phyloP scores from a whole-genome alignment of 1,140 invertebrate species.

The Calycopis cecrops region DNA sequence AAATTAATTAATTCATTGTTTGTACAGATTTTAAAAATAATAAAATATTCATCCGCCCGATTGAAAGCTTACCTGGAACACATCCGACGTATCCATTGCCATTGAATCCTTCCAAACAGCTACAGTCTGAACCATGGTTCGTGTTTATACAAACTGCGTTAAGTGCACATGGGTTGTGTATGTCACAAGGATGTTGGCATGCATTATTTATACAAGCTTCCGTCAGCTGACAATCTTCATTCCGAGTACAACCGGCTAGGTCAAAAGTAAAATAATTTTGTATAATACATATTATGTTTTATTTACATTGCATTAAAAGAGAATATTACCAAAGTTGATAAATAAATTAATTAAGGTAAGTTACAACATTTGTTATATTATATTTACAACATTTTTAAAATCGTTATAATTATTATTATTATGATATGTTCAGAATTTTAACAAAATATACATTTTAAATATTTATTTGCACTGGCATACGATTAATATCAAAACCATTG shows the following conservation, averaged over 20 bases:
- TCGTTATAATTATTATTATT: too few species aligned
- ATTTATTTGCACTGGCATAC: too few species aligned
- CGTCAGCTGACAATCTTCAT: slow-evolving; percentile 86
- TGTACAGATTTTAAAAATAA: slow-evolving; percentile 10
- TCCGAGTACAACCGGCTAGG: slow-evolving; percentile 86
- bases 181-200: slow-evolving; percentile 88
- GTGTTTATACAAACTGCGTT: slow-evolving; percentile 92
- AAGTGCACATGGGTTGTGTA: slow-evolving; percentile 87
- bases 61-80: slow-evolving; percentile 79
- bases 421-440: neutral
- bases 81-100: slow-evolving; percentile 90
- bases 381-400: too few species aligned
- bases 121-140: slow-evolving; percentile 90
- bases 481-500: too few species aligned
- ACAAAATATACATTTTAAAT: neutral
- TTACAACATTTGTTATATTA: too few species aligned
- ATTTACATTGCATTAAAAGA: neutral
- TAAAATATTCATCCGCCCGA: neutral
- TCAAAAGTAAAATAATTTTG: slow-evolving; percentile 41
- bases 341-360: too few species aligned
- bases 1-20: slow-evolving; percentile 16
- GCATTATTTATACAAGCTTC: slow-evolving; percentile 87
- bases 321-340: too few species aligned
- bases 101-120: slow-evolving; percentile 88
- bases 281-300: slow-evolving; percentile 1